Base-by-base conservation (phyloP, 2,888 invertebrate genomes). In the Drepana falcataria region DNA sequence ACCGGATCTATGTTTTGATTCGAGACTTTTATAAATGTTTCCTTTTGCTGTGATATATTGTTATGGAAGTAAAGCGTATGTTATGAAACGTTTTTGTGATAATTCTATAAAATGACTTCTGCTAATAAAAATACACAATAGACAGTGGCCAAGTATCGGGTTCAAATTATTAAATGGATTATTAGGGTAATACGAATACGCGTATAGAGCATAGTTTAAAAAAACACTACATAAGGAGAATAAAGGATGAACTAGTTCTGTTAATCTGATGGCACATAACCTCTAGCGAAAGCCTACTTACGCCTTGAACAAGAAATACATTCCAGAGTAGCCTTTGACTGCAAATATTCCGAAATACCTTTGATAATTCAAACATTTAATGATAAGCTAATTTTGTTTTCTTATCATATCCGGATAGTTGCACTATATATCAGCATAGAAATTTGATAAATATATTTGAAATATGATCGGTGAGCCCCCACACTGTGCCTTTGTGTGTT, bases 21-120 rank as follows among this genome's bases (percentile, higher is more conserved):
- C 66, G 64, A 73, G 70, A 68, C 69, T 75, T 74, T 77, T 76
- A 75, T 77, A 76, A 79, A 78, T 79, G 44, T 64, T 75, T 69
- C 68, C 68, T 62, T 68, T 70, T 66, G 66, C 65, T 54, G 66
- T 75, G 73, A 79, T 75, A 69, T 76, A 79, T 73, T 68, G 69
- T 70, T 69, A 68, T 65, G 67, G 65, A 71, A 71, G 64, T 62
- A 66, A 69, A 61, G 61, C 66, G 69, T 62, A 61, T 57, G 60
- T 57, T 55, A 63, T 55, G 65, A 70, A 68, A 64, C 64, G 69
- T 71, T 72, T 71, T 61, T 66, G 64, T 60, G 68, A 73, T 65
- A 66, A 61, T 69, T 66, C 58, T 67, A 61, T 68, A 68, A 49
- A 2, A 9, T 35, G 34, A 6, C 6, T 34, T 37, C 33, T 33